phyloP scores from a whole-genome alignment of 2,113 vertebrate genomes.

The Aspiorhynchus laticeps region DNA sequence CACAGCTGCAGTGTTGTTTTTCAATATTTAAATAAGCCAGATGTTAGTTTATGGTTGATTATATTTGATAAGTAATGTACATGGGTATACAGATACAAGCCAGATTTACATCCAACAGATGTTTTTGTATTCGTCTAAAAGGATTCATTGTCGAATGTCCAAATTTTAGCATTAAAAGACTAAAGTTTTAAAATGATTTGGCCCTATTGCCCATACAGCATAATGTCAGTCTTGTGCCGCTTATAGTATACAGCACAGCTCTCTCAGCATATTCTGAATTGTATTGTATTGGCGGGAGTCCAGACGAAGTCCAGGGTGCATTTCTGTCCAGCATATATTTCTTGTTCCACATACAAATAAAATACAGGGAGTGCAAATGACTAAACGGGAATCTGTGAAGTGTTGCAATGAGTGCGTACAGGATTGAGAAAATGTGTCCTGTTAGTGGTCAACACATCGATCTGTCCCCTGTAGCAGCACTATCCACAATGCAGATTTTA shows the following conservation, averaged over 20 bases:
- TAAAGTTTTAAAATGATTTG: background rate
- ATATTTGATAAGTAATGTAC: background rate
- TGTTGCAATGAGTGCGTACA: background rate
- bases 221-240: background rate
- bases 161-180: background rate
- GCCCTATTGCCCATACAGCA: background rate
- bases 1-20: background rate
- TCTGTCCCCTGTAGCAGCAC: background rate
- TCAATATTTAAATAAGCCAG: background rate
- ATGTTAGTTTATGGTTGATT: background rate
- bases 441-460: background rate
- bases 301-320: background rate
- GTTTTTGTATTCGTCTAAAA: background rate
- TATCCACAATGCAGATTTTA: background rate
- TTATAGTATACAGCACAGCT: background rate
- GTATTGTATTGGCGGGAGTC: background rate
- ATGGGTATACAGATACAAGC: background rate
- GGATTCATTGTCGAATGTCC: background rate
- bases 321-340: slow-evolving; percentile 24
- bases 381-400: background rate
- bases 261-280: slow-evolving; percentile 27
- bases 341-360: slow-evolving; percentile 20
- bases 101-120: background rate
- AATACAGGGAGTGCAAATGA: background rate
- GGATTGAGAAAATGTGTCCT: background rate